These are phyloP conservation scores for Chelmon rostratus DNA, from an alignment of 2,797 vertebrate genomes.

Conservation along the genomic window DNA sequence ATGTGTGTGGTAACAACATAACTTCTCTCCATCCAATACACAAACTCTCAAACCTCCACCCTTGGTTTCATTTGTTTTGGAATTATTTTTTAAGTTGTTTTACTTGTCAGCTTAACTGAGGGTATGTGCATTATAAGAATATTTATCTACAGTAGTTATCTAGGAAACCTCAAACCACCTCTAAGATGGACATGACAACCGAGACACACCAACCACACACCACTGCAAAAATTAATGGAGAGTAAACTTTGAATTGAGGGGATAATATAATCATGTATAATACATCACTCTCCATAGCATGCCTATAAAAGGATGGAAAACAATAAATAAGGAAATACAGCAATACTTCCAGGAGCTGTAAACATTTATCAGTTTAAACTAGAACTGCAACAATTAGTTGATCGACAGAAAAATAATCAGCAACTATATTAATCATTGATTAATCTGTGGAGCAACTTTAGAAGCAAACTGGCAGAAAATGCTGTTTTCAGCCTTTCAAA, in stretches of 20 bases:
- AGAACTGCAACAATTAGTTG: too few relatives aligned
- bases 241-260: background rate
- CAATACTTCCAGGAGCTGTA: conserved; percentile 3
- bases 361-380: background rate
- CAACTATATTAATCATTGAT: too few relatives aligned
- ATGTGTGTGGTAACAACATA: background rate
- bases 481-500: too few relatives aligned
- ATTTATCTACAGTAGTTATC: background rate
- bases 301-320: background rate
- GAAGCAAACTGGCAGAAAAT: too few relatives aligned
- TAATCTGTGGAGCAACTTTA: too few relatives aligned
- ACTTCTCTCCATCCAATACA: background rate
- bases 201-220: background rate
- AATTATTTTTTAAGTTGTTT: background rate
- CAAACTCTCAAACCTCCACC: background rate
- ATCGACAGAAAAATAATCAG: too few relatives aligned
- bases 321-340: background rate
- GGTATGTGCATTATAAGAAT: background rate
- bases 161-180: background rate
- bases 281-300: background rate
- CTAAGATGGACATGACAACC: background rate
- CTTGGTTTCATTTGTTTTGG: conserved; percentile 4
- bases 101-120: background rate
- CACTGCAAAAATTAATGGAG: background rate
- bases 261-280: too few relatives aligned